Base-by-base conservation (phyloP, 2,113 vertebrate species). In the Merops nubicus region DNA sequence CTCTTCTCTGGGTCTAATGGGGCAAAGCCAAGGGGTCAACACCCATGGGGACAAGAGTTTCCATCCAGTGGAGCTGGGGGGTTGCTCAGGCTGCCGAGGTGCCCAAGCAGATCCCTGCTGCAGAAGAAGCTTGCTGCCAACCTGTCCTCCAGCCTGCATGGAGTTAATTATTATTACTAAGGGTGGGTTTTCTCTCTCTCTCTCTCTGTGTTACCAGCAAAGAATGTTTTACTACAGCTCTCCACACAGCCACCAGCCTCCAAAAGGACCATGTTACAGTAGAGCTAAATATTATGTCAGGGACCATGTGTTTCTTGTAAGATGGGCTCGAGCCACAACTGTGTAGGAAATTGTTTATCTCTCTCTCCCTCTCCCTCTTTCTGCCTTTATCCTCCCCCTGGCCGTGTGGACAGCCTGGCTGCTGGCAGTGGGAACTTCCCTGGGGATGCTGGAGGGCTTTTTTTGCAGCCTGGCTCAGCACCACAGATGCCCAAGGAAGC, bases 281-380 rank as follows among this genome's bases (percentile, higher is more conserved):
- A 92, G 95, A 97, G 85, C 96, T 96, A 96, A 96, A 96, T 96
- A 93, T 91, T 96, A 95, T 98, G 97, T 97, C 97, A 98, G 96
- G 85, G 89, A 98, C 95, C 98, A 98, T 98, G 97, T 98, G 98
- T 97, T 98, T 98, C 97, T 98, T 97, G 97, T 98, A 98, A 98
- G 92, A 88, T 33, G 16, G 90, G 94, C 91, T 95, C 1, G 54
- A 96, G 96, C 97, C 93, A 95, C 75, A 36, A 92, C 86, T 91
- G 88, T 88, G 90, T 94, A 97, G 93, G 95, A 96, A 97, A 96
- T 81, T 89, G 96, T 97, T 98, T 97, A 97, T 97, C 94, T 96
- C 92, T 93, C 83, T 70, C 53, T 43, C 43, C 16, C 22, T 21
- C 72, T 82, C 85, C 65, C 67, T 81, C 63, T 91, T 72, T 31